Conservation (phyloP, 2,797 vertebrate genomes). For the Neomorphus geoffroyi region DNA sequence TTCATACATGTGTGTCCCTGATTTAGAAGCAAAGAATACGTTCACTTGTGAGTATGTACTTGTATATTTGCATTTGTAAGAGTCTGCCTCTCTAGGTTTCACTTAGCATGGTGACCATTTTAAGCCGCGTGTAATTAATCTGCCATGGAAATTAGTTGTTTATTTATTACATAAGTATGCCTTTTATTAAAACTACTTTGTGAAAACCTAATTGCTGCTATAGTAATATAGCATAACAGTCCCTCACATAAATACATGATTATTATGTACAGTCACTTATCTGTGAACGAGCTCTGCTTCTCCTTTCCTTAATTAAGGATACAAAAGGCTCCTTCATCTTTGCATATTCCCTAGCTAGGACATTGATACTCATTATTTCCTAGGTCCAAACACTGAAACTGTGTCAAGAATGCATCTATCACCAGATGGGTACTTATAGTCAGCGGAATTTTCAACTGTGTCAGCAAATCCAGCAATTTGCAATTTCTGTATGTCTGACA, state of each 20-base stretch:
- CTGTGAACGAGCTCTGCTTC: slow-evolving; percentile 87
- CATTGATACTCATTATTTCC: slow-evolving; percentile 99
- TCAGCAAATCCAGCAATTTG: slow-evolving; percentile 98
- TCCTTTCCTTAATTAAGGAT: slow-evolving; percentile 97
- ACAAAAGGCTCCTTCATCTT: slow-evolving; percentile 91
- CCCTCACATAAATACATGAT: slow-evolving; percentile 96
- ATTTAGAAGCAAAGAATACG: background rate
- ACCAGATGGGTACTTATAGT: slow-evolving; percentile 86
- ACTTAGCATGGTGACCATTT: slow-evolving; percentile 61
- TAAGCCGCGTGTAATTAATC: slow-evolving; percentile 70
- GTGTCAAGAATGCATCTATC: slow-evolving; percentile 99
- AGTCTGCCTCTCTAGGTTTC: slow-evolving; percentile 42
- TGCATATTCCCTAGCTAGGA: slow-evolving; percentile 96
- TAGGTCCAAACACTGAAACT: slow-evolving; percentile 98
- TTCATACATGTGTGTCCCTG: background rate
- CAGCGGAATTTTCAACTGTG: slow-evolving; percentile 88
- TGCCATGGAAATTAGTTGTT: slow-evolving; percentile 75
- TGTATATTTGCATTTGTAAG: background rate
- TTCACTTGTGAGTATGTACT: background rate
- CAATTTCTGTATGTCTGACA: slow-evolving; percentile 91
- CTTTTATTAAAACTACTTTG: slow-evolving; percentile 81
- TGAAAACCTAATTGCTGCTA: slow-evolving; percentile 81
- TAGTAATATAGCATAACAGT: slow-evolving; percentile 88
- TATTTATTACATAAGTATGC: slow-evolving; percentile 77
- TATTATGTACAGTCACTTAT: slow-evolving; percentile 95